Percentiles rank a stretch among this genome's conserved stretches.
Evolutionary conservation across 2,888 invertebrate species (phyloP).

Genomic region (Hirtodrosophila trivittata): DNA sequence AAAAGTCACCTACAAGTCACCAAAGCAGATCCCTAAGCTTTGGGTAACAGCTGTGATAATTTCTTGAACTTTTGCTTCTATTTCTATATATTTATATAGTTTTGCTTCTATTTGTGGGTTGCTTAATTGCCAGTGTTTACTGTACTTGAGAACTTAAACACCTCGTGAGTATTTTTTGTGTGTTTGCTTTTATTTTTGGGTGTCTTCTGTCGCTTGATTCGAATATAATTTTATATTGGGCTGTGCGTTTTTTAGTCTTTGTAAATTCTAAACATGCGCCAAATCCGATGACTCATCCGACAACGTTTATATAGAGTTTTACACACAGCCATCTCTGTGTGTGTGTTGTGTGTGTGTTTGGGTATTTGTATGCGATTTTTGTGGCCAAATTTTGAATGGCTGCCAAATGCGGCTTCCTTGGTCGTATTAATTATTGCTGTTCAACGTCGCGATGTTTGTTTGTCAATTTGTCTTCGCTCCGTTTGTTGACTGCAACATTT

Average conservation of each 20-base stretch:
- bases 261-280: constrained; percentile 75
- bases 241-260: constrained; percentile 42
- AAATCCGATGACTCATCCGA: constrained; percentile 66
- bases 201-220: constrained; percentile 37
- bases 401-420: constrained; percentile 81
- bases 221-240: constrained; percentile 61
- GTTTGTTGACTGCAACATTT: constrained; percentile 72
- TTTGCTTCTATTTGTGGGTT: too few species aligned
- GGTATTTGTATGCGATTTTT: constrained; percentile 46
- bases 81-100: too few species aligned
- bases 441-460: constrained; percentile 77
- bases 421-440: constrained; percentile 79
- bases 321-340: constrained; percentile 7
- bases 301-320: constrained; percentile 27
- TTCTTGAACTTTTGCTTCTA: too few species aligned
- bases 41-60: too few species aligned
- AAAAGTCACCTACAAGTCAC: too few species aligned
- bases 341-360: constrained; percentile 15
- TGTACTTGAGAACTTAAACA: constrained; percentile 38
- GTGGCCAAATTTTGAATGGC: constrained; percentile 72
- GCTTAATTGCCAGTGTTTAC: constrained; percentile 3
- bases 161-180: constrained; percentile 26
- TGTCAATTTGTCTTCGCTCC: constrained; percentile 77
- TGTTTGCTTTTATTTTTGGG: constrained; percentile 1
- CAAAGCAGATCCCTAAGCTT: too few species aligned